These are phyloP conservation scores for Anguilla megastoma DNA, from an alignment of 2,797 vertebrate species.

Conservation along the genomic window DNA sequence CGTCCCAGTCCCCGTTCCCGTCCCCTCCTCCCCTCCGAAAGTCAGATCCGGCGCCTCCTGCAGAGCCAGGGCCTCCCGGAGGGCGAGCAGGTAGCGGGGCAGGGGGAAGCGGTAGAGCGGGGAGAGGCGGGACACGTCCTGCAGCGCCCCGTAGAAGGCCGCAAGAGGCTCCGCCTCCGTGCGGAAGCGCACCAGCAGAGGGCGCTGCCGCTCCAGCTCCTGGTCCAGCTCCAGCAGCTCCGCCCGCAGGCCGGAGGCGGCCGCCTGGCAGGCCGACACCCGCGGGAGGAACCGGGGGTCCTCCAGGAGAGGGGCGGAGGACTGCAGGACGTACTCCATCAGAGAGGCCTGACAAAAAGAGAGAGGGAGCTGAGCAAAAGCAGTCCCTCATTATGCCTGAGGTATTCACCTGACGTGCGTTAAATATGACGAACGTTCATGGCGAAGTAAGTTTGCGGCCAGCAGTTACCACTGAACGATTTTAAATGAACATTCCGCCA, in stretches of 20 bases:
- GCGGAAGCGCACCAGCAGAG: constrained; percentile 53
- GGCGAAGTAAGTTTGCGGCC: too few species aligned
- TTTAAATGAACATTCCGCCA: too few species aligned
- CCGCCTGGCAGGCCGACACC: constrained; percentile 48
- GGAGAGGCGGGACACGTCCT: constrained; percentile 70
- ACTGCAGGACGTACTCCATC: constrained; percentile 60
- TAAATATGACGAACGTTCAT: too few species aligned
- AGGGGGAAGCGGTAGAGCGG: constrained; percentile 72
- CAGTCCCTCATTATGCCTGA: neutral
- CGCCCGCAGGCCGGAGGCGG: constrained; percentile 51
- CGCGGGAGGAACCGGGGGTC: constrained; percentile 56
- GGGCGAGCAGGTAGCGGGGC: constrained; percentile 57
- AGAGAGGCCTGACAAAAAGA: constrained; percentile 59
- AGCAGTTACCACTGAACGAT: too few species aligned
- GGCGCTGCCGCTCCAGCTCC: constrained; percentile 51
- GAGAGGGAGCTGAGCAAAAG: neutral
- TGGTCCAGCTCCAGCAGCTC: constrained; percentile 51
- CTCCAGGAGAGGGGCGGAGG: constrained; percentile 46
- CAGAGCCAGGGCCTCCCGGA: constrained; percentile 54
- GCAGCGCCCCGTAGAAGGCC: constrained; percentile 68
- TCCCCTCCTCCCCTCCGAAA: constrained; percentile 34
- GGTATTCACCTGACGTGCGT: neutral
- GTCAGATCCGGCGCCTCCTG: constrained; percentile 41
- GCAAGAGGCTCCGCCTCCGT: constrained; percentile 58
- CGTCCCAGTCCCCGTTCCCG: constrained; percentile 38